These are phyloP conservation scores for Leptinotarsa defecta DNA, from an alignment of 1,140 invertebrate genomes.

Conservation along the genomic window DNA sequence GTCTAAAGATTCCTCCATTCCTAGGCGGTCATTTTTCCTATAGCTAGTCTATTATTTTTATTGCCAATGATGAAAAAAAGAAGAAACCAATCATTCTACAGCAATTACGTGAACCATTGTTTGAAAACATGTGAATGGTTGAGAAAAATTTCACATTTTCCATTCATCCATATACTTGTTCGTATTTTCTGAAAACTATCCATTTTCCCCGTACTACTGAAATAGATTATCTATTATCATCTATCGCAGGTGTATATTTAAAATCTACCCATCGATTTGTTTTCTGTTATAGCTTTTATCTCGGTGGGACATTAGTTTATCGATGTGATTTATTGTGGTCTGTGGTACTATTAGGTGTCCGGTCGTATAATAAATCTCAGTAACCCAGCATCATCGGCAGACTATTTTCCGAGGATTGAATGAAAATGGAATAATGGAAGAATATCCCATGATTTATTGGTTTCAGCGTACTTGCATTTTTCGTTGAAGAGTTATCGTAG, in stretches of 20 bases:
- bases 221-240: constrained; percentile 7
- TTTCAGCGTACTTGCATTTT: background rate
- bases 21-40: too few species aligned
- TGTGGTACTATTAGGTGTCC: constrained; percentile 1
- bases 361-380: background rate
- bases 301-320: constrained; percentile 8
- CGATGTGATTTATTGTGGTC: background rate
- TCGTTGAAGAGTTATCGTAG: too few species aligned
- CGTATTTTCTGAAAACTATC: background rate
- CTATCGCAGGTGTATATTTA: constrained; percentile 6
- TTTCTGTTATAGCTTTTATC: constrained; percentile 6
- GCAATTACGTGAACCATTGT: too few species aligned
- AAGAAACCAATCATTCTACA: too few species aligned
- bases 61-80: too few species aligned
- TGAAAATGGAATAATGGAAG: background rate
- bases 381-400: background rate
- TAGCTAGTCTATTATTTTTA: too few species aligned
- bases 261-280: constrained; percentile 8
- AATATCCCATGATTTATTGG: background rate
- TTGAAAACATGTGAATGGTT: too few species aligned
- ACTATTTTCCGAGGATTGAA: background rate
- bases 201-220: background rate
- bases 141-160: too few species aligned
- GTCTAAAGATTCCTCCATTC: too few species aligned
- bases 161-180: too few species aligned